Evolutionary conservation across 2,888 invertebrate genomes (phyloP), one percentile per base, ranked within the genome.

Genomic region (Dicyrtoma fusca): DNA sequence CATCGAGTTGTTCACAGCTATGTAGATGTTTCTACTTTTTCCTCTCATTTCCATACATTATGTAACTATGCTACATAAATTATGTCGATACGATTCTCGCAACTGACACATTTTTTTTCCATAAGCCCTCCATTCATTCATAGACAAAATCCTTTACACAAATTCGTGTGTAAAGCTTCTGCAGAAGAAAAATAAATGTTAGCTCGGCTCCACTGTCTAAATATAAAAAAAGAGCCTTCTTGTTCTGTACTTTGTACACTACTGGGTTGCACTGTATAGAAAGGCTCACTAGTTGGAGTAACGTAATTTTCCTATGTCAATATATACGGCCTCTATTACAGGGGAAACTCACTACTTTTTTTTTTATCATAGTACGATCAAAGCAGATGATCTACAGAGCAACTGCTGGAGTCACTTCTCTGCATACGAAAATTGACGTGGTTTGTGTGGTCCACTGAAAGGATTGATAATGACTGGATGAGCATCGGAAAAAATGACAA

Each of bases 1-100:
- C 61, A 42, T 61, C 34, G n/a, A 61, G 42, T 61, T 26, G 26
- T 61, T 61, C 61, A 61, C 61, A 61, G 61, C 61, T 61, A n/a
- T n/a, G n/a, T n/a, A 17, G 25, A 25, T 11, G 25, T 63, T 17
- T 14, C 11, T 45, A 10, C 21, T 53, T 17, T 53, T 49, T 23
- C 51, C 34, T 65, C 42, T 42, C 53, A 21, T 66, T 53, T 34
- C 4, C 44, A 44, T 55, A 26, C 51, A 66, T 66, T 66, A 53
- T 66, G 53, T 53, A 34, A 26, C 10, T 13, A 42, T 25, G 44
- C 49, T 61, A 2, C 45, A 69, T 59, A 53, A 51, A 69, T 69
- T 49, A 17, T 51, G 23, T 61, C 21, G 44, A 47, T 47, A 47
- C 23, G 34, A 25, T 25, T 19, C 25, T 34, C 10, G 11, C 25